Evolutionary conservation across 1,140 invertebrate species (phyloP), one percentile per base, ranked within the genome.

Genomic region (Antheraea pernyi): DNA sequence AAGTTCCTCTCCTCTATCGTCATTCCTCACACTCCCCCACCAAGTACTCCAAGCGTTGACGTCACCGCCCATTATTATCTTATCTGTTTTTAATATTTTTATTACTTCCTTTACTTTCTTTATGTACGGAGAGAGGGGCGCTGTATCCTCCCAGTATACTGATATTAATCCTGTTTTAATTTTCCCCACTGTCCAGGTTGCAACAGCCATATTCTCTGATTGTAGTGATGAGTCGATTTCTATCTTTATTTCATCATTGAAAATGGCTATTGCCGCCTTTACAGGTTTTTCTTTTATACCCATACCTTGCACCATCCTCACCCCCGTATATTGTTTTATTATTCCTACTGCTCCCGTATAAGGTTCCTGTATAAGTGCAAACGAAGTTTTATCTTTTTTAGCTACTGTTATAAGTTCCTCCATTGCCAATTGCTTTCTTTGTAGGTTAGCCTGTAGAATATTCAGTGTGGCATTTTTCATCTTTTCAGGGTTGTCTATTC

Each of bases 41-140:
- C 75, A 76, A 2, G 22, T 30, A 37, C 68, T 81, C 36, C 73
- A 71, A 1, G 79, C 74, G 19, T 78, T 11, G n/a, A n/a, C n/a
- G n/a, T n/a, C n/a, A n/a, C n/a, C n/a, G n/a, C n/a, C n/a, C n/a
- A n/a, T n/a, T n/a, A 80, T 59, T 0, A 71, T 18, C 10, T 61
- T 69, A 13, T 10, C 22, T 3, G 37, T 53, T 1, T 16, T 19
- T n/a, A 68, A 10, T 37, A 59, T 30, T 9, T 65, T 18, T 19
- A 37, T 39, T 3, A 72, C 65, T 22, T 13, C 60, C 30, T 46
- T 60, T 13, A 74, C n/a, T 10, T 60, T 59, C 5, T 70, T 42
- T 19, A 77, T 19, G 68, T 70, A 68, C 19, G 70, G 68, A 11
- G 63, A 58, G 19, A 75, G 37, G 9, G 64, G n/a, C n/a, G n/a